phyloP scores from a whole-genome alignment of 2,888 invertebrate species.

The Patella depressa region DNA sequence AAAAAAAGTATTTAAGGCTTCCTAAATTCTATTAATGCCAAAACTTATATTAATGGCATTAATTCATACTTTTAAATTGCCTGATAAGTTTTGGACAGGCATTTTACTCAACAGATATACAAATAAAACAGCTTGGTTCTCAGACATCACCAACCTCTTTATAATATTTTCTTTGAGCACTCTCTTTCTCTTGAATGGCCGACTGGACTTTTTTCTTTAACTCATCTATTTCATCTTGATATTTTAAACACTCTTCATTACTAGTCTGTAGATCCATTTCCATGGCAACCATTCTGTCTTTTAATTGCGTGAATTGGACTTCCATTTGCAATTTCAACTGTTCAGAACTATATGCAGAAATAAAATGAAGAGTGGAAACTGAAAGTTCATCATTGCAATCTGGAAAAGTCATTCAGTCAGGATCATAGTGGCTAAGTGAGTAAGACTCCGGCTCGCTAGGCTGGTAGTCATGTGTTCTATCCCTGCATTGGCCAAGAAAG shows the following conservation, averaged over 20 bases:
- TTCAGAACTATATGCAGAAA: constrained; percentile 43
- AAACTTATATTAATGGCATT: too few relatives aligned
- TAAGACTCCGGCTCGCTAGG: too few relatives aligned
- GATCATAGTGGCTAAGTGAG: too few relatives aligned
- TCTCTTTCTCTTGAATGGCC: constrained; percentile 63
- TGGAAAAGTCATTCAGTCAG: too few relatives aligned
- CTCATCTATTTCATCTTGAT: constrained; percentile 60
- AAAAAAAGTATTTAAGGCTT: too few relatives aligned
- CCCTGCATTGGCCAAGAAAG: too few relatives aligned
- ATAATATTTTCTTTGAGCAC: constrained; percentile 59
- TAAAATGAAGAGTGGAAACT: background rate
- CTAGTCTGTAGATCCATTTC: constrained; percentile 61
- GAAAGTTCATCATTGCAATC: background rate
- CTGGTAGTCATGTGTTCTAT: too few relatives aligned
- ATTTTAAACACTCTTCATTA: constrained; percentile 58
- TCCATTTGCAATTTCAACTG: constrained; percentile 56
- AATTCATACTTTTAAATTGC: too few relatives aligned
- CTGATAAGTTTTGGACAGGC: too few relatives aligned
- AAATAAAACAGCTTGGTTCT: too few relatives aligned
- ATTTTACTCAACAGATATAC: too few relatives aligned
- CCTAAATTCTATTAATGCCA: too few relatives aligned
- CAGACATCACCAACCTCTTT: constrained; percentile 56
- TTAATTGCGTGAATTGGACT: constrained; percentile 51
- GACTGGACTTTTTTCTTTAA: constrained; percentile 55
- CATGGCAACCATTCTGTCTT: constrained; percentile 56